These are phyloP conservation scores for Pseudococcus jackbeardsleyi DNA, from an alignment of 2,888 invertebrate species.

Conservation along the genomic window DNA sequence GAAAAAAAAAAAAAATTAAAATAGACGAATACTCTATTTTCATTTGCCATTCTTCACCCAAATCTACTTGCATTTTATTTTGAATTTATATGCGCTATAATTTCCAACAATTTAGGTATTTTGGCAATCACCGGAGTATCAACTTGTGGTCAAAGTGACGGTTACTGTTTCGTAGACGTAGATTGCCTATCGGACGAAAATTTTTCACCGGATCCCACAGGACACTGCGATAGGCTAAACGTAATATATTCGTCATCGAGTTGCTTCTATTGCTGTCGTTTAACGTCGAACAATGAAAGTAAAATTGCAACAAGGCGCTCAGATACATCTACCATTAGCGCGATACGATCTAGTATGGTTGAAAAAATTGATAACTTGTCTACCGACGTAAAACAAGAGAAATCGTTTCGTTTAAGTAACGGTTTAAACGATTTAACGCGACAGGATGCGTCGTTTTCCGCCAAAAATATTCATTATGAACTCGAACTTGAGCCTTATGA, in stretches of 20 bases:
- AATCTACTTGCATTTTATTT: no score
- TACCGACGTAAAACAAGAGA: constrained; percentile 28
- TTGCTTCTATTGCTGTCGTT: constrained; percentile 70
- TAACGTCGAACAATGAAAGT: constrained; percentile 64
- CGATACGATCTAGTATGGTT: constrained; percentile 1
- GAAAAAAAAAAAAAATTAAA: no score
- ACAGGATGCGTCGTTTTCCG: constrained; percentile 15
- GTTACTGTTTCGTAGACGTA: constrained; percentile 70
- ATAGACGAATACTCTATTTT: no score
- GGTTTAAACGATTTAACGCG: constrained; percentile 30
- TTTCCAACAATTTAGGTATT: constrained; percentile 68
- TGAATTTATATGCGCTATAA: background rate
- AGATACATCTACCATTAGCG: background rate
- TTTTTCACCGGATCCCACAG: constrained; percentile 69
- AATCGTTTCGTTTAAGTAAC: constrained; percentile 23
- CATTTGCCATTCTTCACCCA: no score
- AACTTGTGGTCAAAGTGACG: constrained; percentile 70
- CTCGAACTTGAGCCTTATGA: constrained; percentile 15
- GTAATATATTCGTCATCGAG: constrained; percentile 70
- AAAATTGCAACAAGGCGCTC: constrained; percentile 67
- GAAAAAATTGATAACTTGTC: constrained; percentile 25
- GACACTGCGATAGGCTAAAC: constrained; percentile 70
- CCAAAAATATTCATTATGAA: constrained; percentile 37
- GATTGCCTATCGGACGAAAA: constrained; percentile 70
- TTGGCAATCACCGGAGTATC: constrained; percentile 71